Base-by-base conservation (phyloP, 2,113 vertebrate genomes). In the Electrona antarctica region DNA sequence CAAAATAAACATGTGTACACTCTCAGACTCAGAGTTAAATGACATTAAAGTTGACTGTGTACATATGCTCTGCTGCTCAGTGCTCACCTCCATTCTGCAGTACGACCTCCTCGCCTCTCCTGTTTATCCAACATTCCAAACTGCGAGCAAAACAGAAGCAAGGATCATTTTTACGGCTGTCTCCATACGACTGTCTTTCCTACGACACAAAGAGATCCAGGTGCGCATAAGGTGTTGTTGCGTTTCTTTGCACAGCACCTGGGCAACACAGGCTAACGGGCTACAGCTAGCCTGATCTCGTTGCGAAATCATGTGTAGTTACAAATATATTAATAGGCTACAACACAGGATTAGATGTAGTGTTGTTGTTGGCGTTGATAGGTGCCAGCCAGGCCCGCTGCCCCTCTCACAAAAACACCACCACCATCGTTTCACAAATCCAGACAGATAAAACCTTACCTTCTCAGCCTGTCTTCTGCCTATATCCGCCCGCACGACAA, bases 311-410 rank as follows among this genome's bases (percentile, higher is more conserved):
- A 0, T n/a, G 29, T 73, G 33, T 47, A 12, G 50, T 33, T 14
- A 66, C n/a, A 67, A 12, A 14, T 46, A 0, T 41, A 41, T 41
- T 4, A 41, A 41, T 41, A 41, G 33, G 33, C 3, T n/a, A n/a
- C 14, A 71, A 15, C 6, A 67, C 29, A 5, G 64, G 29, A 52
- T 64, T 10, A 45, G 67, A 8, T 72, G 78, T 74, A 73, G 74
- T 86, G 80, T 81, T 89, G 80, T 82, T 84, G 80, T 78, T 81
- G 68, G 77, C 65, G 74, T 70, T 77, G 28, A 66, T 65, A 77
- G 8, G 50, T 9, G 63, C 83, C 85, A 87, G 67, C 11, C 28
- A 79, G 88, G 87, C 87, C 87, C 3, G 33, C 21, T 81, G 61
- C 57, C 78, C 76, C 69, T 13, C 60, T 49, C 15, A 6, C 64